Conservation (phyloP, 1,140 invertebrate genomes). For the Anastrepha obliqua region DNA sequence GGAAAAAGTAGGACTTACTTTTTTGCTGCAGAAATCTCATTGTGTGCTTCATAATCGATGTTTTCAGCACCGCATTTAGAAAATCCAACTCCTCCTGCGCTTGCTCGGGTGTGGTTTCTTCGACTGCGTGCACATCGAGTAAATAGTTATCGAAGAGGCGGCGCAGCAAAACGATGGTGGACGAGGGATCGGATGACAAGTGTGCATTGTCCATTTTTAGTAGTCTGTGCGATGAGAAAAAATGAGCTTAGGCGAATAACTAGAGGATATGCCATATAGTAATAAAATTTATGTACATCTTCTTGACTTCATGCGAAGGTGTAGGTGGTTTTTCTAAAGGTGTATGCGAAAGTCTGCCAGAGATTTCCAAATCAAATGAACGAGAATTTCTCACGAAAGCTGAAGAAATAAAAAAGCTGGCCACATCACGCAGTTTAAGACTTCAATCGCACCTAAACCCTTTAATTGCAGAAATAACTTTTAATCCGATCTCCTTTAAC, state of each 20-base stretch:
- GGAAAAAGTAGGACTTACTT: conserved; percentile 69
- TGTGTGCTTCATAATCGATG: conserved; percentile 83
- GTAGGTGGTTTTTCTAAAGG: too few species aligned
- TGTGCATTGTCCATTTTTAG: conserved; percentile 67
- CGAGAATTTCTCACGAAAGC: too few species aligned
- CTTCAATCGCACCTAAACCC: too few species aligned
- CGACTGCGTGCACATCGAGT: conserved; percentile 81
- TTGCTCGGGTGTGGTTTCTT: conserved; percentile 85
- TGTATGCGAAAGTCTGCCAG: too few species aligned
- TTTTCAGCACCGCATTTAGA: conserved; percentile 82
- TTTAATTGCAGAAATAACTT: too few species aligned
- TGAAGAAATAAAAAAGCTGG: too few species aligned
- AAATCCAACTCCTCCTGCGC: conserved; percentile 84
- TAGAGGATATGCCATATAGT: background rate
- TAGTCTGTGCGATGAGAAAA: conserved; percentile 60
- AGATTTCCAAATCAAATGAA: too few species aligned
- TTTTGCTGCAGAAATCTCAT: conserved; percentile 81
- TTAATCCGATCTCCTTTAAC: too few species aligned
- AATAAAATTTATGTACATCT: background rate
- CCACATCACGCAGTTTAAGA: too few species aligned
- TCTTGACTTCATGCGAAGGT: too few species aligned
- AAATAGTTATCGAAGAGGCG: conserved; percentile 86
- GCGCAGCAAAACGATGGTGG: conserved; percentile 81
- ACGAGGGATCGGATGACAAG: conserved; percentile 70
- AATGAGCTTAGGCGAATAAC: background rate